These are phyloP conservation scores for Puntigrus tetrazona DNA, from an alignment of 2,113 vertebrate species.

Conservation along the genomic window DNA sequence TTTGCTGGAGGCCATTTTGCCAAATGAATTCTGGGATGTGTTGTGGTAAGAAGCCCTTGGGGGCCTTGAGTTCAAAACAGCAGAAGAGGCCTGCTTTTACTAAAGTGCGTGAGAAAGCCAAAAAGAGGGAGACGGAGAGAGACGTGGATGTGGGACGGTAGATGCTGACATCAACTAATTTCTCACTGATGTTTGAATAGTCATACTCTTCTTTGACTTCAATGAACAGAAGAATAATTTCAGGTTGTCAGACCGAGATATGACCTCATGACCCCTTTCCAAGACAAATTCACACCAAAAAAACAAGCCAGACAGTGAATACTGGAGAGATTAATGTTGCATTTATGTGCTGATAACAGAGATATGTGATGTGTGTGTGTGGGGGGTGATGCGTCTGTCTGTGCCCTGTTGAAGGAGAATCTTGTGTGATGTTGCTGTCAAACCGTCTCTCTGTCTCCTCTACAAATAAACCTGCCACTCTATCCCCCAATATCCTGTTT, in stretches of 20 bases:
- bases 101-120: not conserved
- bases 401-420: slow-evolving; percentile 71
- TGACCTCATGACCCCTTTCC: not conserved
- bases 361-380: slow-evolving; percentile 31
- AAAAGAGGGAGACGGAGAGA: not conserved
- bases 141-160: not conserved
- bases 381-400: slow-evolving; percentile 47
- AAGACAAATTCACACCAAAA: not conserved
- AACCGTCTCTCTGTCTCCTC: slow-evolving; percentile 78
- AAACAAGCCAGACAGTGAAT: not conserved
- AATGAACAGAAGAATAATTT: not conserved
- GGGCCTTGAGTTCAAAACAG: slow-evolving; percentile 59
- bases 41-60: slow-evolving; percentile 61
- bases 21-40: slow-evolving; percentile 67
- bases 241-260: not conserved
- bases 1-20: slow-evolving; percentile 65
- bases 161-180: not conserved
- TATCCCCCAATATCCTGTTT: slow-evolving; percentile 75
- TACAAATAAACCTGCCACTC: slow-evolving; percentile 77
- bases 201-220: not conserved
- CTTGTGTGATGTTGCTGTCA: slow-evolving; percentile 74
- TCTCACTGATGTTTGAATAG: not conserved
- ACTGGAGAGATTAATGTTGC: slow-evolving; percentile 24
- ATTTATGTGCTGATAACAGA: slow-evolving; percentile 34
- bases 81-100: slow-evolving; percentile 31